Base-by-base conservation (phyloP, 2,888 invertebrate genomes). In the Apamea sordens region DNA sequence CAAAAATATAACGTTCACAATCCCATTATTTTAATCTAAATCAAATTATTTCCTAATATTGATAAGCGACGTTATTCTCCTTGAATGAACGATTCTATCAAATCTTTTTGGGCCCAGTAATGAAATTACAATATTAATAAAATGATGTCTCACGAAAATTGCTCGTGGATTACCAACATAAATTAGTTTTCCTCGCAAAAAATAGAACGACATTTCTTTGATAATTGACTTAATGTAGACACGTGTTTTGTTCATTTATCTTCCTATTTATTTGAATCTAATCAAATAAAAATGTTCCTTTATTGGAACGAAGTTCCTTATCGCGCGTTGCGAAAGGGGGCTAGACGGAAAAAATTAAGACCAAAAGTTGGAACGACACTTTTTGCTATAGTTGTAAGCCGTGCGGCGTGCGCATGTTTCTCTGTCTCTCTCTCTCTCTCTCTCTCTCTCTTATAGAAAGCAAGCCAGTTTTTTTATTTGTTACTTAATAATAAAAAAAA, bases 101-200 rank as follows among this genome's bases (percentile, higher is more conserved):
- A 63, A 73, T 70, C 36, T 70, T 63, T 15, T 69, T 28, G 28
- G 44, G 18, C 44, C 13, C 41, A 44, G 18, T 68, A 76, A 79
- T 85, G 41, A 83, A 80, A 88, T 77, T 41, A 79, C 59, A 86
- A 75, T 69, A 86, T 82, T 72, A 76, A 86, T 69, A 73, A 73
- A 28, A 56, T 50, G 85, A 79, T 71, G 21, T 76, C 64, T 86
- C 65, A n/a, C 47, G 72, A 65, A 86, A 86, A 69, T 68, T 61
- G 64, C 32, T 72, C 24, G 47, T 18, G 59, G 64, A 86, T 82
- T 61, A 71, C 64, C 53, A 21, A 68, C 44, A 76, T 76, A 76
- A 76, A 83, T 86, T 82, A 47, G 32, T 70, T 86, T 67, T 75
- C n/a, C n/a, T 24, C 28, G 18, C 13, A 13, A 47, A 69, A 61